Evolutionary conservation across 1,140 invertebrate species (phyloP), one percentile per base, ranked within the genome.

Genomic region (Macrobrachium nipponense): DNA sequence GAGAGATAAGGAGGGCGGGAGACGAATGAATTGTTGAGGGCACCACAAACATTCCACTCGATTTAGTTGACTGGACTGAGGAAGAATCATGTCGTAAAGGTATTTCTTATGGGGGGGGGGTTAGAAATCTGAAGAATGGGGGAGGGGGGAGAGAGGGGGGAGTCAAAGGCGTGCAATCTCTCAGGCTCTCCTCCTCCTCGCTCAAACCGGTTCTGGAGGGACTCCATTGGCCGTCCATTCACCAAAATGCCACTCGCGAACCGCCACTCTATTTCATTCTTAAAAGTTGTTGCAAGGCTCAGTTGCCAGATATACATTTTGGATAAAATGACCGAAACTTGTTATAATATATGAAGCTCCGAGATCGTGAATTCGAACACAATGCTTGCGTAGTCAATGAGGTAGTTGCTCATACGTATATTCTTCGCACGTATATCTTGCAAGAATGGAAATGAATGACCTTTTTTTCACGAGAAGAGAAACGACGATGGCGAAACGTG

Each of bases 211-310:
- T 70, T 70, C 20, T 51, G 51, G 7, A 51, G 51, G 51, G 51
- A 8, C 68, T 43, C 23, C 23, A 11, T 15, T 15, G 8, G 11
- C 36, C 68, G 23, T 43, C 68, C 68, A 70, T 70, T 70, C 68
- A 70, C 68, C 68, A 70, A 70, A 70, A 70, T 70, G 68, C 68
- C 68, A 70, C 68, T 70, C 68, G 68, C 68, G 68, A 23, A 70
- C 68, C 68, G 17, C 68, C 68, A 70, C 68, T 70, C 68, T 43
- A 70, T 70, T 70, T 70, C 68, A 70, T 70, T 70, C 68, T 70
- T 70, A 70, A 70, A 70, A 70, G 68, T 70, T 70, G 36, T 43
- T 70, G 14, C 51, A 12, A 70, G 14, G 23, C 20, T n/a, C 14
- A 23, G 68, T 70, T 70, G 68, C 68, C 68, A 70, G 12, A 17